Evolutionary conservation across 92 coral and sea anemone species (phyloP).

Genomic region (Epizoanthus ramosus): DNA sequence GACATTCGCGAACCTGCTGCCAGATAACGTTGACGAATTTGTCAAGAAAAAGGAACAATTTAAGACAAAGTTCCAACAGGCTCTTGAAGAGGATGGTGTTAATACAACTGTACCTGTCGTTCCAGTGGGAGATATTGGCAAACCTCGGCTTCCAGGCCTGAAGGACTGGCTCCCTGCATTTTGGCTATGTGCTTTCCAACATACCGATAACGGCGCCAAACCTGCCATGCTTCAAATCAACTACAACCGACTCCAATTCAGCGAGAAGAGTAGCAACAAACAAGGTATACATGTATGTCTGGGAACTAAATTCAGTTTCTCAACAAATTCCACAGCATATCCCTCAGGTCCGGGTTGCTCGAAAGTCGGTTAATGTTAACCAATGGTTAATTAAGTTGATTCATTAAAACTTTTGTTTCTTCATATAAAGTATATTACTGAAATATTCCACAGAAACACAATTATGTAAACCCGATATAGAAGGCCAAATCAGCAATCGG

Average conservation of each 20-base stretch:
- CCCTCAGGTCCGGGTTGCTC: too few species aligned
- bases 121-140: constrained; percentile 11
- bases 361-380: too few species aligned
- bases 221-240: constrained; percentile 4
- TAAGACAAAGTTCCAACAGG: neutral
- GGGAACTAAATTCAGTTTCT: too few species aligned
- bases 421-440: too few species aligned
- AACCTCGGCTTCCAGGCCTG: neutral
- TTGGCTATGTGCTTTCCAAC: constrained; percentile 2
- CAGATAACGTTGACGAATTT: neutral
- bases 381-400: too few species aligned
- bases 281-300: too few species aligned
- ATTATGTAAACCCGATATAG: too few species aligned
- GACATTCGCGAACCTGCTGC: neutral
- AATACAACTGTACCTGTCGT: neutral
- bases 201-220: neutral
- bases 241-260: neutral
- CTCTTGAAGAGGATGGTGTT: constrained; percentile 12
- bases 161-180: neutral
- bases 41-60: neutral
- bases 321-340: too few species aligned
- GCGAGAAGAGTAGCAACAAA: neutral
- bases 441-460: too few species aligned
- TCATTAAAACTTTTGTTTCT: too few species aligned
- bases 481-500: too few species aligned